A percentile compares a stretch with the other conserved stretches of the same genome.
phyloP scores from a whole-genome alignment of 2,888 invertebrate species.

The Phortica magna region DNA sequence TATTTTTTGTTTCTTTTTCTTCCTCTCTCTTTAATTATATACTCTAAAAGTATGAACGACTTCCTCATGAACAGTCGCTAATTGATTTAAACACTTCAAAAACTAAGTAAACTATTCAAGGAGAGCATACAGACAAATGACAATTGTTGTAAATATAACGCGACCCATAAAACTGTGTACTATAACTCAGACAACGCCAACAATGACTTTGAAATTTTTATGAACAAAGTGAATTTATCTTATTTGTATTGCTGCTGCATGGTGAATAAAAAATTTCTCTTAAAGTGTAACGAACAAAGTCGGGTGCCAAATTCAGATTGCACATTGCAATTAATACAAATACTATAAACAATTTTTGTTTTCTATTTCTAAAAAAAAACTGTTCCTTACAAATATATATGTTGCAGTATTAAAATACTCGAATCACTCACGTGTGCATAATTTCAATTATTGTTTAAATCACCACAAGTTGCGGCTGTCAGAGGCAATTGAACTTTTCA shows the following conservation, averaged over 20 bases:
- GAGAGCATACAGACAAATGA: constrained; percentile 27
- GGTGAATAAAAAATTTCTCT: too few relatives aligned
- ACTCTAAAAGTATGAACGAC: background rate
- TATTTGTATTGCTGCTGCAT: too few relatives aligned
- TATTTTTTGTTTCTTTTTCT: background rate
- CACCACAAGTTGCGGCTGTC: constrained; percentile 4
- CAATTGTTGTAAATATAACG: background rate
- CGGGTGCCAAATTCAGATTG: too few relatives aligned
- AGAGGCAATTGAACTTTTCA: constrained; percentile 24
- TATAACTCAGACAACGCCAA: too few relatives aligned
- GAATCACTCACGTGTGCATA: constrained; percentile 7
- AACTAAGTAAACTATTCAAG: constrained; percentile 43
- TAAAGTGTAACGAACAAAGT: too few relatives aligned
- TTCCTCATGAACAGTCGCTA: constrained; percentile 43
- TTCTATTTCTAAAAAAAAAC: too few relatives aligned
- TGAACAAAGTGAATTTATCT: too few relatives aligned
- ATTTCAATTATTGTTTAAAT: constrained; percentile 14
- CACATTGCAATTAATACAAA: too few relatives aligned
- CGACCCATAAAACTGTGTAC: background rate
- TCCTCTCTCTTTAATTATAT: background rate
- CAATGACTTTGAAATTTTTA: too few relatives aligned
- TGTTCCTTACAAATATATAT: background rate
- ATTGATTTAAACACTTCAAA: constrained; percentile 46
- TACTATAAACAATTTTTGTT: too few relatives aligned
- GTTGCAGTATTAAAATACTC: background rate